Evolutionary conservation across 2,113 vertebrate species (phyloP), one percentile per base, ranked within the genome.

Genomic region (Neolamprologus toae): DNA sequence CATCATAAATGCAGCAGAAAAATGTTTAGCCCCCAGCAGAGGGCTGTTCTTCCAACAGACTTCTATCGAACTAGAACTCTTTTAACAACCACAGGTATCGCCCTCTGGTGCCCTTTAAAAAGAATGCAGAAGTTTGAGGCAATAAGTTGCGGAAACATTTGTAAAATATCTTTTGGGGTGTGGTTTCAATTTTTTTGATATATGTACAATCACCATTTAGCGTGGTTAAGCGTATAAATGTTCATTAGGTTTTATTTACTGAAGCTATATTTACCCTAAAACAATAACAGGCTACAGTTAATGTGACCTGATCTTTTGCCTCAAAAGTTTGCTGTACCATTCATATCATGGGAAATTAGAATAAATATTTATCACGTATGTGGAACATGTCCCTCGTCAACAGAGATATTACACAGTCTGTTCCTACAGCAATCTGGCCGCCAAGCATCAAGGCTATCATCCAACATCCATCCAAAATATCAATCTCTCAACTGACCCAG

Each of bases 401-500:
- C 91, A 80, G 71, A 54, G n/a, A 81, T 79, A 68, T 85, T 82
- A 28, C 37, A 80, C 82, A 83, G 28, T 86, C 66, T 63, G 54
- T 73, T 82, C 66, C 21, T 79, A 11, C 66, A 84, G 85, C 45
- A 84, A 42, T 53, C 85, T 83, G 53, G 23, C 54, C 71, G 61
- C 49, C 61, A 73, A 86, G 49, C 40, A 83, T 61, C 17, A 16
- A 54, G 14, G 53, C 84, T 71, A 83, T 40, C 35, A 23, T 87
- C 80, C 66, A 90, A 33, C 79, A 89, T 40, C 37, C 28, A 88
- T 85, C 71, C 81, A 87, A 61, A 90, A 79, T 71, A 86, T 80
- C 35, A 73, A 53, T 89, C 68, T 82, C 23, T 51, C 14, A 49
- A 19, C 83, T 47, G 79, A 90, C 85, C 53, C n/a, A 10, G 53